These are phyloP conservation scores for Gadopsis bispinosus DNA, from an alignment of 2,797 vertebrate genomes.

Conservation along the genomic window DNA sequence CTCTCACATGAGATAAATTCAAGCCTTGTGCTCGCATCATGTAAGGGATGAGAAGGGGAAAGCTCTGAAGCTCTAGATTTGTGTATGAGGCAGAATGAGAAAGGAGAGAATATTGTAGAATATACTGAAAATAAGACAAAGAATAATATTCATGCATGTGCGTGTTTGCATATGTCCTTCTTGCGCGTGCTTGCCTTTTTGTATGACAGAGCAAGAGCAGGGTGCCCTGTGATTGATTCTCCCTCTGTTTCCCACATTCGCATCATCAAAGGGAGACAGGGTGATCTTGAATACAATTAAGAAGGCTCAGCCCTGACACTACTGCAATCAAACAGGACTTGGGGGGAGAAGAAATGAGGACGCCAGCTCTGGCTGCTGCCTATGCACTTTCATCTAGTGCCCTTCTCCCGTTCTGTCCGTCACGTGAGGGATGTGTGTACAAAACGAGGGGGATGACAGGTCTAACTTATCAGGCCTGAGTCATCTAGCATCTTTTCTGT, in stretches of 20 bases:
- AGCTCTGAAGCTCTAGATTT: conserved; percentile 20
- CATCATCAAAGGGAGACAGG: conserved; percentile 74
- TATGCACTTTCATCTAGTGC: conserved; percentile 77
- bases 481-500: conserved; percentile 31
- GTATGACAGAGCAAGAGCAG: conserved; percentile 13
- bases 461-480: conserved; percentile 47
- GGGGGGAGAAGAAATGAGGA: conserved; percentile 70
- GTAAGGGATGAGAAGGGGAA: conserved; percentile 23
- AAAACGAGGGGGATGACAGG: conserved; percentile 47
- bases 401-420: conserved; percentile 64
- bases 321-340: conserved; percentile 74
- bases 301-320: conserved; percentile 66
- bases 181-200: conserved; percentile 18
- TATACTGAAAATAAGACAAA: conserved; percentile 35
- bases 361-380: conserved; percentile 68
- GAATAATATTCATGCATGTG: conserved; percentile 13
- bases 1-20: conserved; percentile 40
- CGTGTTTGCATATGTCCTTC: not conserved
- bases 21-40: conserved; percentile 44
- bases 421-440: conserved; percentile 62
- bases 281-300: conserved; percentile 78
- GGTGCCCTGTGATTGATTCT: conserved; percentile 67
- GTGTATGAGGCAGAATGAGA: conserved; percentile 19
- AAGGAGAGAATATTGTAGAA: conserved; percentile 16
- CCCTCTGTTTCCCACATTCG: conserved; percentile 54